Evolutionary conservation across 2,113 vertebrate genomes (phyloP).

Genomic region (Gambusia holbrooki): DNA sequence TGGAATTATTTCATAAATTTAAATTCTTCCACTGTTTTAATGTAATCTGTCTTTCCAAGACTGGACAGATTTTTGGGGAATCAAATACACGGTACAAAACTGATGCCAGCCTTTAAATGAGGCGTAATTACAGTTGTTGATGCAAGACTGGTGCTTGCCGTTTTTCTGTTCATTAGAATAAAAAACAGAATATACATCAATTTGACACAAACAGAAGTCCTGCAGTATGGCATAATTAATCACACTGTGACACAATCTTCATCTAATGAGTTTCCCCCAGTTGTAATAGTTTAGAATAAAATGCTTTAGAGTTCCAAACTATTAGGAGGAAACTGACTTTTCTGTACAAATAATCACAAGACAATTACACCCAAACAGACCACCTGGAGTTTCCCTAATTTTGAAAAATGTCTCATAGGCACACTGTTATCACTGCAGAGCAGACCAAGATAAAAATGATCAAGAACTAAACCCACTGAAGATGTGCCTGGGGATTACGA

Average conservation of each 20-base stretch:
- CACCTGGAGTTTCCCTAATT: background rate
- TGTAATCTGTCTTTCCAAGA: constrained; percentile 21
- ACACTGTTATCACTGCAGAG: no score
- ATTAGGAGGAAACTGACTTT: constrained; percentile 38
- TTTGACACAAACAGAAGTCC: constrained; percentile 79
- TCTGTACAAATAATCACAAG: constrained; percentile 3
- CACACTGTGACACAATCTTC: constrained; percentile 68
- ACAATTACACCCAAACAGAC: background rate
- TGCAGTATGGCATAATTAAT: constrained; percentile 77
- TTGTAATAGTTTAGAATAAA: constrained; percentile 72
- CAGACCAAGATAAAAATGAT: no score
- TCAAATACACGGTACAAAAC: constrained; percentile 35
- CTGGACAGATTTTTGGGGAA: constrained; percentile 37
- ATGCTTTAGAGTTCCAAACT: constrained; percentile 49
- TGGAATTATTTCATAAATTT: background rate
- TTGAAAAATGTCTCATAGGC: no score
- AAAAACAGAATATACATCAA: constrained; percentile 77
- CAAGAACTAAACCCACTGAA: no score
- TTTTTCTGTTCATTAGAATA: constrained; percentile 75
- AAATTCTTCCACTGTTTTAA: constrained; percentile 3
- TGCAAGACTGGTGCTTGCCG: constrained; percentile 51
- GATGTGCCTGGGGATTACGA: no score
- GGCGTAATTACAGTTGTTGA: constrained; percentile 62
- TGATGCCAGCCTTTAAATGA: constrained; percentile 53
- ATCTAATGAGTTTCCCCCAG: constrained; percentile 74